Conservation (phyloP, 2,113 vertebrate genomes). For the Chrysochloris asiatica region DNA sequence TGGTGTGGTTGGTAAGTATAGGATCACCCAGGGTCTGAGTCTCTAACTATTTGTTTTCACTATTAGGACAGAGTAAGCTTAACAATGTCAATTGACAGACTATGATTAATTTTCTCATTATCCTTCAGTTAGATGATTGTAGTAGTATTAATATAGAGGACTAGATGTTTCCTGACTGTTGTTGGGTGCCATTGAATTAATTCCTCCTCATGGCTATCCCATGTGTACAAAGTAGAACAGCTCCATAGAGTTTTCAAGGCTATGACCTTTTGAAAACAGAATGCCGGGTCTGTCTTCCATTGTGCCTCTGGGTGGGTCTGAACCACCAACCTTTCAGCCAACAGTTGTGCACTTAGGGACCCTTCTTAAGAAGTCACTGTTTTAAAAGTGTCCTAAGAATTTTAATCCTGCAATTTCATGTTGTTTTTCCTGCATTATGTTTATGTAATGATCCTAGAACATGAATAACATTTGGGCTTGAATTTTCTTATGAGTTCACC, state of each 20-base stretch:
- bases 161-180: neutral
- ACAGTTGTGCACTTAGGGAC: neutral
- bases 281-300: neutral
- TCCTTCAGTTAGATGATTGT: neutral
- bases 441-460: slow-evolving; percentile 1
- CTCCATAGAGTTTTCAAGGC: neutral
- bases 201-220: neutral
- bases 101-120: neutral
- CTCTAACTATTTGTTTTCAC: neutral
- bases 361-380: neutral
- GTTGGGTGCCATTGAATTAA: neutral
- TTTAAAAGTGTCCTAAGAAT: too few species aligned
- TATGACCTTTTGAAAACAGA: neutral
- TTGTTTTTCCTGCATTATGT: neutral
- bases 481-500: neutral
- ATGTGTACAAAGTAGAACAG: neutral
- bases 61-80: neutral
- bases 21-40: neutral
- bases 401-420: neutral
- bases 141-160: neutral
- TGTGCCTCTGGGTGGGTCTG: neutral
- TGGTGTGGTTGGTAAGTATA: neutral
- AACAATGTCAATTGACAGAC: neutral
- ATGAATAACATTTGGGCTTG: neutral
- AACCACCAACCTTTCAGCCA: neutral